Conservation (phyloP, 2,797 vertebrate species). For the Phyllotis vaccarum region DNA sequence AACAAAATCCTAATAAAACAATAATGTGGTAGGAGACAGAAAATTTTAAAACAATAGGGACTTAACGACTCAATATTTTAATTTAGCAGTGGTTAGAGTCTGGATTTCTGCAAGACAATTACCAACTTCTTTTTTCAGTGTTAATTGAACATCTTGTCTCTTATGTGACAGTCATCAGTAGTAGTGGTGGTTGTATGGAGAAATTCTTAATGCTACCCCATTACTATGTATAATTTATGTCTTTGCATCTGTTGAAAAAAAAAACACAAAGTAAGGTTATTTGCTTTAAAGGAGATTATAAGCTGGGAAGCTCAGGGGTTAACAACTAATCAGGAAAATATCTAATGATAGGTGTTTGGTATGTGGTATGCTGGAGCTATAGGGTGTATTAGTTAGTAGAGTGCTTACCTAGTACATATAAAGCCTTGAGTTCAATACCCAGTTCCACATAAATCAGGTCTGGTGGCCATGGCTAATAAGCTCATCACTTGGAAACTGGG, state of each 20-base stretch:
- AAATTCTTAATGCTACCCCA: background rate
- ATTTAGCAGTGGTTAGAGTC: slow-evolving; percentile 51
- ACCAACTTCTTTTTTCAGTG: slow-evolving; percentile 3
- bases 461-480: background rate
- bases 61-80: slow-evolving; percentile 40
- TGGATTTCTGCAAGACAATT: too few species aligned
- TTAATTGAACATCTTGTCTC: background rate
- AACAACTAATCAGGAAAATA: slow-evolving; percentile 42
- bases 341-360: background rate
- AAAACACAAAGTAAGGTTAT: background rate
- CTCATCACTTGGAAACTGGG: background rate
- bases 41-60: slow-evolving; percentile 23
- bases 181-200: background rate
- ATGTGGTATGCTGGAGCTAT: background rate
- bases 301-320: background rate
- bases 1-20: slow-evolving; percentile 25
- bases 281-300: slow-evolving; percentile 36
- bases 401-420: background rate
- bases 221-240: background rate
- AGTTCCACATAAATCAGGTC: background rate
- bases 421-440: background rate
- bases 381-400: background rate
- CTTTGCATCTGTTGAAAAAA: background rate
- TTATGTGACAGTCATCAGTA: background rate
- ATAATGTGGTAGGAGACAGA: slow-evolving; percentile 25